Evolutionary conservation across 2,888 invertebrate genomes (phyloP).

Genomic region (Lutraria lutraria): DNA sequence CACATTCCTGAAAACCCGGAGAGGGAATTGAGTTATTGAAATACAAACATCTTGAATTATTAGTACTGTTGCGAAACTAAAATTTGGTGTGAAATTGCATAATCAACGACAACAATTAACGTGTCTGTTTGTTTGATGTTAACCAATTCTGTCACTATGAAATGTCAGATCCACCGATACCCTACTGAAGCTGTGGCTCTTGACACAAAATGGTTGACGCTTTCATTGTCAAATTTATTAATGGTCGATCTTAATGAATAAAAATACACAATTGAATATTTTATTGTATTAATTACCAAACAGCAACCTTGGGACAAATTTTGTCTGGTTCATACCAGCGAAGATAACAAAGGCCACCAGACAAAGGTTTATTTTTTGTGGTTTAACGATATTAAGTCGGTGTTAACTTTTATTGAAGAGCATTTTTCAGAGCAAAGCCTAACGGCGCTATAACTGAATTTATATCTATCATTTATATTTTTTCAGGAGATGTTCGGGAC

Average conservation of each 20-base stretch:
- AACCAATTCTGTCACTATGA: conserved; percentile 7
- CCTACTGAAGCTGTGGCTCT: neutral
- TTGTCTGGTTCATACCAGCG: neutral
- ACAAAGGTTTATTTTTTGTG: neutral
- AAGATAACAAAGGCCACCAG: neutral
- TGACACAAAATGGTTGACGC: neutral
- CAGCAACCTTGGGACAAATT: neutral
- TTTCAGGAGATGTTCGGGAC: conserved; percentile 77
- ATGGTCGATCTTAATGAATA: neutral
- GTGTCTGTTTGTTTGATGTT: neutral
- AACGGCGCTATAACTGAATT: too few species aligned
- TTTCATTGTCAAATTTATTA: neutral
- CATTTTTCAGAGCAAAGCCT: too few species aligned
- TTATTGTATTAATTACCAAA: neutral
- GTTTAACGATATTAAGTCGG: neutral
- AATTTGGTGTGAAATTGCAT: conserved; percentile 18
- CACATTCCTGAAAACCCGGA: conserved; percentile 1
- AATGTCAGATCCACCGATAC: conserved; percentile 6
- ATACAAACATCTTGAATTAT: conserved; percentile 7
- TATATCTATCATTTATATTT: neutral
- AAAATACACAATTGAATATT: neutral
- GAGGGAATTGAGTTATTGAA: conserved; percentile 14
- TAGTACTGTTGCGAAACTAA: neutral
- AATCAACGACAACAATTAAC: neutral
- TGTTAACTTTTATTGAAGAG: neutral